A percentile compares a stretch with the other conserved stretches of the same genome.
Evolutionary conservation across 2,797 vertebrate genomes (phyloP).

Genomic region (Notamacropus eugenii): DNA sequence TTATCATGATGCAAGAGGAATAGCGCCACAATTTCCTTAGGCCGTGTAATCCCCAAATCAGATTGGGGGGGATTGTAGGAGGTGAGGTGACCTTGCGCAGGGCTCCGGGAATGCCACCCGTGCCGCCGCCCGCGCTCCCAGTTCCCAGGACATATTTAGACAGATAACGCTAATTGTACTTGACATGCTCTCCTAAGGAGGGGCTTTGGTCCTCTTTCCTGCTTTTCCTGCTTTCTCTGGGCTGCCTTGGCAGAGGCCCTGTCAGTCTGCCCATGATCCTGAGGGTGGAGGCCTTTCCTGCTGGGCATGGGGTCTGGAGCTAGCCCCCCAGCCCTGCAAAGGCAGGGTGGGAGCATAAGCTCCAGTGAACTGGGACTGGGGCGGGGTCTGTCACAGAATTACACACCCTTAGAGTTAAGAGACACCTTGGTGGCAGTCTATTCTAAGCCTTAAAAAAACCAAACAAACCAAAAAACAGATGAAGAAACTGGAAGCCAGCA

Average conservation of each 20-base stretch:
- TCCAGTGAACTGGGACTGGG: not conserved
- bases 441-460: not conserved
- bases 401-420: not conserved
- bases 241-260: not conserved
- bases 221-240: conserved; percentile 73
- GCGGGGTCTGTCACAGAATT: not conserved
- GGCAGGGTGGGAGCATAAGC: not conserved
- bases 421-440: not conserved
- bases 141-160: conserved; percentile 88
- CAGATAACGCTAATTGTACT: conserved; percentile 89
- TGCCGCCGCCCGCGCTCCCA: conserved; percentile 82
- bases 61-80: conserved; percentile 91
- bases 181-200: conserved; percentile 88
- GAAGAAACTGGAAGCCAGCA: not conserved
- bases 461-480: no score
- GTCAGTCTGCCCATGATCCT: not conserved
- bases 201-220: conserved; percentile 81
- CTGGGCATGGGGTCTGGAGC: not conserved
- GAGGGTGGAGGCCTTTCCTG: not conserved
- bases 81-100: conserved; percentile 91
- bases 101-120: conserved; percentile 88
- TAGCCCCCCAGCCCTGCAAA: not conserved
- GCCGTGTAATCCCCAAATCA: conserved; percentile 93
- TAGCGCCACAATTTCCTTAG: conserved; percentile 89
- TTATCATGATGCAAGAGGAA: conserved; percentile 91